Evolutionary conservation across 2,113 vertebrate genomes (phyloP).

Genomic region (Colinus virginianus): DNA sequence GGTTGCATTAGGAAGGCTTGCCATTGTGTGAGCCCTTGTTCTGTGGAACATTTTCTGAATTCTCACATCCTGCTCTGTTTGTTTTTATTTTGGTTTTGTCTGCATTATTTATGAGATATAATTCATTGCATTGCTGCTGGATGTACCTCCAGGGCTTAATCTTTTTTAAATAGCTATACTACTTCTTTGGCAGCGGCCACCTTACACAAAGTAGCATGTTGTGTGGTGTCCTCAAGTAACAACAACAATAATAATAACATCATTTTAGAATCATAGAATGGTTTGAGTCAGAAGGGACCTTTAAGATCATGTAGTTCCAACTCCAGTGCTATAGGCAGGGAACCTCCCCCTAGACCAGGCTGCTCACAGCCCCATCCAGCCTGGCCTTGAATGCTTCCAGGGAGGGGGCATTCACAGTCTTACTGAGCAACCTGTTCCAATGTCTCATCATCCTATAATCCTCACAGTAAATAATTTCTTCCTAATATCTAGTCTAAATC

Average conservation of each 20-base stretch:
- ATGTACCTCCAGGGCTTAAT: not conserved
- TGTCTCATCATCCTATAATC: too few relatives aligned
- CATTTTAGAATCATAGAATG: not conserved
- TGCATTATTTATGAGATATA: not conserved
- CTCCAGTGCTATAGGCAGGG: too few relatives aligned
- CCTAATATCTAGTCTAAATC: too few relatives aligned
- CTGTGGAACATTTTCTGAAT: not conserved
- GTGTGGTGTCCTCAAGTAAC: not conserved
- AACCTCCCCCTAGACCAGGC: too few relatives aligned
- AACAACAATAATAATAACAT: not conserved
- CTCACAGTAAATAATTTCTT: too few relatives aligned
- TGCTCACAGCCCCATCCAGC: too few relatives aligned
- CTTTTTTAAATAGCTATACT: not conserved
- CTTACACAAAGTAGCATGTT: not conserved
- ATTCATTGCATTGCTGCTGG: not conserved
- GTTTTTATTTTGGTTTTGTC: not conserved
- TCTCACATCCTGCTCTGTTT: not conserved
- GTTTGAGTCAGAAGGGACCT: too few relatives aligned
- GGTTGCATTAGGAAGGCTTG: not conserved
- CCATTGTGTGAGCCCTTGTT: not conserved
- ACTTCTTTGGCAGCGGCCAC: not conserved
- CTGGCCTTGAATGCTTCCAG: too few relatives aligned
- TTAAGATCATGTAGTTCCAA: too few relatives aligned
- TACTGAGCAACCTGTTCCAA: too few relatives aligned
- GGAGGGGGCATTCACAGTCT: too few relatives aligned